Conservation (phyloP, 1,140 invertebrate genomes). For the Calephelis virginiensis region DNA sequence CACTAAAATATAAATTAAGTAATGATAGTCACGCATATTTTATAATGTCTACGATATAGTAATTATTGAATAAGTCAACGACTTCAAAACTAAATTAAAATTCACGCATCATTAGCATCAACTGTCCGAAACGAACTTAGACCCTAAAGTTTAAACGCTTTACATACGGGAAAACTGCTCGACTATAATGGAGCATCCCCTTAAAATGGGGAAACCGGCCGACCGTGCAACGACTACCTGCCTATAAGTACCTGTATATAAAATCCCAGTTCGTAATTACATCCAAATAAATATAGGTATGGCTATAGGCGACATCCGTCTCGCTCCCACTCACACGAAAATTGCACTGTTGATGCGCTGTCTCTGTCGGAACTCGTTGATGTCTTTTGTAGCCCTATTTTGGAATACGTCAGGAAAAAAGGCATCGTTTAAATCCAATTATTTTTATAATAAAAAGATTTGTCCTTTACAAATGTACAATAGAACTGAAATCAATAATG, state of each 20-base stretch:
- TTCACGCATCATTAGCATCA: conserved; percentile 57
- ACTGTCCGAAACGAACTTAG: conserved; percentile 53
- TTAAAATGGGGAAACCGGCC: conserved; percentile 63
- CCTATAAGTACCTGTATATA: conserved; percentile 56
- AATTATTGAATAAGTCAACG: conserved; percentile 6
- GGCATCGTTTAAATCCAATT: not conserved
- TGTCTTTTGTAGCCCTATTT: conserved; percentile 61
- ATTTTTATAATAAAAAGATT: not conserved
- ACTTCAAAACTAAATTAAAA: conserved; percentile 24
- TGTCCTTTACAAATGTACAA: no score
- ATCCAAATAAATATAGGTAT: conserved; percentile 54
- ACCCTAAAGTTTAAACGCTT: conserved; percentile 51
- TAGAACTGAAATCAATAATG: no score
- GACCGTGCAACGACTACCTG: conserved; percentile 69
- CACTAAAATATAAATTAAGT: no score
- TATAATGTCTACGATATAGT: not conserved
- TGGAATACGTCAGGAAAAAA: conserved; percentile 23
- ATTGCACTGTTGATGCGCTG: conserved; percentile 23
- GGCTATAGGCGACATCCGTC: conserved; percentile 46
- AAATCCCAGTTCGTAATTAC: conserved; percentile 68
- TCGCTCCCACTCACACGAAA: conserved; percentile 42
- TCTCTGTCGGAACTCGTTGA: conserved; percentile 65
- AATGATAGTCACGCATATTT: no score
- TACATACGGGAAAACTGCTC: conserved; percentile 50
- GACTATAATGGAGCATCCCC: conserved; percentile 53